Percentiles rank a stretch among this genome's conserved stretches.
phyloP scores from a whole-genome alignment of 2,113 vertebrate species.

The Ceyx cyanopectus region DNA sequence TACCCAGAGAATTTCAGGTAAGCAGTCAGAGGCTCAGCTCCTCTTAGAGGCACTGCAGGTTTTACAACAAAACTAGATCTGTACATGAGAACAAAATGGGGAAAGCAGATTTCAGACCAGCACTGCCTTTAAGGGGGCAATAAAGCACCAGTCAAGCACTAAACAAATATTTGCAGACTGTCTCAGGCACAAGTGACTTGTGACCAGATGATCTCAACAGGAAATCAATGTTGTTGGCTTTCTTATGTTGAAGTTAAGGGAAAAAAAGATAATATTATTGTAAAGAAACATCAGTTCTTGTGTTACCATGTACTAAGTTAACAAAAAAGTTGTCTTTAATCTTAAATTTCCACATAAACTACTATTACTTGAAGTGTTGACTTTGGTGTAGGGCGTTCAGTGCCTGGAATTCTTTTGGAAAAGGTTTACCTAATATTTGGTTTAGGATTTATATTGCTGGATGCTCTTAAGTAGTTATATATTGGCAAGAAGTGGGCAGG shows the following conservation, averaged over 20 bases:
- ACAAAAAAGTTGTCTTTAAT: neutral
- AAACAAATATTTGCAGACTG: conserved; percentile 4
- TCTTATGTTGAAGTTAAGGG: neutral
- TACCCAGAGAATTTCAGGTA: neutral
- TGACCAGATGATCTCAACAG: neutral
- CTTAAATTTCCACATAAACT: neutral
- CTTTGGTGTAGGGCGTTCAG: neutral
- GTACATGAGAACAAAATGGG: neutral
- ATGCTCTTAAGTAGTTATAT: neutral
- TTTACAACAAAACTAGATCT: neutral
- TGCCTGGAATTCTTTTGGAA: neutral
- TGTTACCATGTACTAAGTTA: neutral
- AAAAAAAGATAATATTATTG: neutral
- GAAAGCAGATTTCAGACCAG: neutral
- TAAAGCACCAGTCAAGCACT: neutral
- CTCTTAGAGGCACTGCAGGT: neutral
- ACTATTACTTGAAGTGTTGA: neutral
- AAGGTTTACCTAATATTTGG: neutral
- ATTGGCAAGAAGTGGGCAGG: neutral
- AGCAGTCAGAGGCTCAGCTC: neutral
- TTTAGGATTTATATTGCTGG: neutral
- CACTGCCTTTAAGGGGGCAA: neutral
- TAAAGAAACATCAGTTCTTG: too few species aligned
- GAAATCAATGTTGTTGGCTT: neutral
- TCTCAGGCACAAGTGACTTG: neutral